Percentiles rank a stretch among this genome's conserved stretches.
phyloP scores from a whole-genome alignment of 2,797 vertebrate genomes.

The Micropoecilia bifurca region DNA sequence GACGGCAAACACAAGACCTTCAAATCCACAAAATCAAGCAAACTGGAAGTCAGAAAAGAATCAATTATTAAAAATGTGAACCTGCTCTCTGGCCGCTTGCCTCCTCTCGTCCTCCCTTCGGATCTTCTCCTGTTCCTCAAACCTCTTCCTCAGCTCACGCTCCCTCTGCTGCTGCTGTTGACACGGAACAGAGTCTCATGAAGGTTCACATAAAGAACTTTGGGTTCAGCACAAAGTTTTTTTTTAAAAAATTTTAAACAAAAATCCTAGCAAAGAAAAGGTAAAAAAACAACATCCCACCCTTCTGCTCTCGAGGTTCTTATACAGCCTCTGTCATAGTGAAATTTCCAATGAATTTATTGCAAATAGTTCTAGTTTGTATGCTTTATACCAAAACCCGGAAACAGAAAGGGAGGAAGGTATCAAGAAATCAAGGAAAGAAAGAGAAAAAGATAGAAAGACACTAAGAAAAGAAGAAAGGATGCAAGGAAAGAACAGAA shows the following conservation, averaged over 20 bases:
- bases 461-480: not conserved
- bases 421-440: not conserved
- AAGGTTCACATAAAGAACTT: not conserved
- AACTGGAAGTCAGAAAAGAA: not conserved
- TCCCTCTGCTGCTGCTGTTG: constrained; percentile 93
- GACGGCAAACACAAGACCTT: not conserved
- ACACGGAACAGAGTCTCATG: constrained; percentile 7
- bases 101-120: constrained; percentile 92
- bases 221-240: not conserved
- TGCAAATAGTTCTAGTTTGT: not conserved
- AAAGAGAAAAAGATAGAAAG: not conserved
- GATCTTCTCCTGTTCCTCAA: constrained; percentile 89
- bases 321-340: not conserved
- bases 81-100: constrained; percentile 94
- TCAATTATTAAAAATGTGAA: constrained; percentile 50
- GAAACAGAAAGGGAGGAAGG: not conserved
- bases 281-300: not conserved
- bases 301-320: not conserved
- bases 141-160: constrained; percentile 92
- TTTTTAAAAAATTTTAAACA: not conserved
- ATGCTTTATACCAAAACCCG: not conserved
- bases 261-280: not conserved
- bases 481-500: not conserved
- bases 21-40: not conserved
- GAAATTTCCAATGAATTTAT: not conserved